Evolutionary conservation across 1,140 invertebrate species (phyloP).

Genomic region (Zaprionus kolodkinae): DNA sequence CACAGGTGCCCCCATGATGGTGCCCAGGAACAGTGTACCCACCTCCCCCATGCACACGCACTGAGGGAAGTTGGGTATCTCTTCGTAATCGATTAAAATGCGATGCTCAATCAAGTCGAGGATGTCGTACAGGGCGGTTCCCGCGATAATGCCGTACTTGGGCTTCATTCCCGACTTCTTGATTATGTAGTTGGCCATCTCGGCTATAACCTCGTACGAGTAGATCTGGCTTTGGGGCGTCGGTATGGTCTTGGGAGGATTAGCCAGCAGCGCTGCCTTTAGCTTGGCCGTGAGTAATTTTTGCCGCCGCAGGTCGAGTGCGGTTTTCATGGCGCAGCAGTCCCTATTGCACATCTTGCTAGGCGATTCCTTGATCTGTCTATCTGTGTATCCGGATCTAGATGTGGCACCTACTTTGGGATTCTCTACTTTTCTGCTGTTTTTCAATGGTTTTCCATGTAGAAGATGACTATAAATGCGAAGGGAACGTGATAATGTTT

Average conservation of each 20-base stretch:
- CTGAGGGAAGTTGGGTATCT: constrained; percentile 95
- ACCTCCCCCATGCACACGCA: constrained; percentile 92
- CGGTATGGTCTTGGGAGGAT: constrained; percentile 24
- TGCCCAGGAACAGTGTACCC: constrained; percentile 94
- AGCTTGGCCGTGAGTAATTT: constrained; percentile 27
- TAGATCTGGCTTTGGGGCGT: constrained; percentile 50
- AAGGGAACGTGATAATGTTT: neutral
- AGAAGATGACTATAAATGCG: neutral
- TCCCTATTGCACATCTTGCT: constrained; percentile 52
- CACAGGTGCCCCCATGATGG: constrained; percentile 89
- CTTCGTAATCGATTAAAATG: constrained; percentile 90
- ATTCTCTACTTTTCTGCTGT: neutral
- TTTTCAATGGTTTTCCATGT: neutral
- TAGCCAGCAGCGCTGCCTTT: constrained; percentile 15
- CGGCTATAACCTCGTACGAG: constrained; percentile 89
- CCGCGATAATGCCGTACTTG: constrained; percentile 95
- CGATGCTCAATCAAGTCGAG: constrained; percentile 90
- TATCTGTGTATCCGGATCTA: neutral
- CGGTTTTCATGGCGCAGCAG: constrained; percentile 54
- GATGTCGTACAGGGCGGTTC: constrained; percentile 91
- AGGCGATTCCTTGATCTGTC: neutral
- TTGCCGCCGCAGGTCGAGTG: constrained; percentile 42
- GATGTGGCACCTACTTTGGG: neutral
- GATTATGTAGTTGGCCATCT: constrained; percentile 91
- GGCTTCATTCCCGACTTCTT: constrained; percentile 89